phyloP scores from a whole-genome alignment of 2,888 invertebrate species.

The Patella depressa region DNA sequence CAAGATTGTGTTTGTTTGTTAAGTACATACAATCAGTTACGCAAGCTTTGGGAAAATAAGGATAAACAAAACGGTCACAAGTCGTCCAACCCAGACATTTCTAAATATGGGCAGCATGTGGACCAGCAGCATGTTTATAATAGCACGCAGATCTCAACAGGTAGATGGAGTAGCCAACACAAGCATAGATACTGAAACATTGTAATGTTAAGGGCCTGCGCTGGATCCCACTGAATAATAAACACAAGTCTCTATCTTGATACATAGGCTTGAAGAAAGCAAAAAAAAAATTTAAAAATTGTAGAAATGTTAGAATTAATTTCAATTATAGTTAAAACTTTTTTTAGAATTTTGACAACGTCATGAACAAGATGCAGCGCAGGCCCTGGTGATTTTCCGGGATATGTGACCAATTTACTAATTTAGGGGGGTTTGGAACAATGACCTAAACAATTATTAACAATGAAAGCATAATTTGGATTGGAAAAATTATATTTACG shows the following conservation, averaged over 20 bases:
- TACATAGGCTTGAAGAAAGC: too few species aligned
- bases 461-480: too few species aligned
- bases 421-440: too few species aligned
- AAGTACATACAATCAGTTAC: slow-evolving; percentile 70
- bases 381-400: background rate
- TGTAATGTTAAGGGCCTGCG: slow-evolving; percentile 7
- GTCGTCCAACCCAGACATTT: slow-evolving; percentile 17
- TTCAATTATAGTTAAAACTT: too few species aligned
- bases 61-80: slow-evolving; percentile 49
- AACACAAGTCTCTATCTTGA: too few species aligned
- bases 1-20: slow-evolving; percentile 68
- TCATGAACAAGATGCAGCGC: background rate
- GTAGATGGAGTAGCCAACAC: background rate
- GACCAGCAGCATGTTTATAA: slow-evolving; percentile 9
- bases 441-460: too few species aligned
- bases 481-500: too few species aligned
- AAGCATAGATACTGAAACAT: background rate
- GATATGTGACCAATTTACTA: background rate
- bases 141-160: background rate
- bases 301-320: too few species aligned
- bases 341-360: too few species aligned
- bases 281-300: too few species aligned
- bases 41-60: slow-evolving; percentile 70
- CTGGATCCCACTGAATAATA: slow-evolving; percentile 22
- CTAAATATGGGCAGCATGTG: slow-evolving; percentile 38